Percentiles rank a stretch among this genome's conserved stretches.
Conservation (phyloP, 2,113 vertebrate species). For the Todiramphus saurophagus region DNA sequence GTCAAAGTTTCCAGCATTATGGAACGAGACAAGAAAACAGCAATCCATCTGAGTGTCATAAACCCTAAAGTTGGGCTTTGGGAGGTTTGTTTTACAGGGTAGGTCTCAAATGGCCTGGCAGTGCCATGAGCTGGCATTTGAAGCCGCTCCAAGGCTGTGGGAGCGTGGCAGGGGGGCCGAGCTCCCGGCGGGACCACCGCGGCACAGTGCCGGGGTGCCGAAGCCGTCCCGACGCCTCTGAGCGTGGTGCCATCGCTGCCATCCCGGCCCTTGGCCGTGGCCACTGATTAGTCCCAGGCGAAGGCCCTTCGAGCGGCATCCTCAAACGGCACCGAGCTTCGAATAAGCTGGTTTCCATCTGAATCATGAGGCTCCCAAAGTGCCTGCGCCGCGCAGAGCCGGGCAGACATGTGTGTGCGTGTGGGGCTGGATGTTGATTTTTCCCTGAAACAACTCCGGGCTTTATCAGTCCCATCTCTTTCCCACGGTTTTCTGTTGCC, state of each 20-base stretch:
- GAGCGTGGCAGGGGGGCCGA: background rate
- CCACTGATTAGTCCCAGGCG: background rate
- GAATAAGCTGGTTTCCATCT: background rate
- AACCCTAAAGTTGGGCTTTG: background rate
- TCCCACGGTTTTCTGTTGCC: constrained; percentile 75
- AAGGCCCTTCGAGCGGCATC: background rate
- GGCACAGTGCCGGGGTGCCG: background rate
- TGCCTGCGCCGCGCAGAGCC: background rate
- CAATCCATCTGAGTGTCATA: background rate
- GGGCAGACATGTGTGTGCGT: constrained; percentile 62
- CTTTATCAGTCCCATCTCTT: constrained; percentile 72
- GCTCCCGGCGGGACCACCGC: background rate
- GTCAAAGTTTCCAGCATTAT: background rate
- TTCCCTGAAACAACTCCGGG: constrained; percentile 69
- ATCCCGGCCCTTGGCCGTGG: rapidly evolving
- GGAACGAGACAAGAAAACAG: background rate
- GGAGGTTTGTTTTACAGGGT: background rate
- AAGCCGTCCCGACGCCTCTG: rapidly evolving
- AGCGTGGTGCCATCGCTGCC: background rate
- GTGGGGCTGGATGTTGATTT: constrained; percentile 66
- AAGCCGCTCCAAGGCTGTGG: background rate
- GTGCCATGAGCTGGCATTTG: background rate
- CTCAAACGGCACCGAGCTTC: background rate
- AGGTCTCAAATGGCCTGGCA: background rate
- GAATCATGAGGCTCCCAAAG: background rate